Percentiles rank a stretch among this genome's conserved stretches.
phyloP scores from a whole-genome alignment of 1,140 invertebrate genomes.

The Papilio machaon region DNA sequence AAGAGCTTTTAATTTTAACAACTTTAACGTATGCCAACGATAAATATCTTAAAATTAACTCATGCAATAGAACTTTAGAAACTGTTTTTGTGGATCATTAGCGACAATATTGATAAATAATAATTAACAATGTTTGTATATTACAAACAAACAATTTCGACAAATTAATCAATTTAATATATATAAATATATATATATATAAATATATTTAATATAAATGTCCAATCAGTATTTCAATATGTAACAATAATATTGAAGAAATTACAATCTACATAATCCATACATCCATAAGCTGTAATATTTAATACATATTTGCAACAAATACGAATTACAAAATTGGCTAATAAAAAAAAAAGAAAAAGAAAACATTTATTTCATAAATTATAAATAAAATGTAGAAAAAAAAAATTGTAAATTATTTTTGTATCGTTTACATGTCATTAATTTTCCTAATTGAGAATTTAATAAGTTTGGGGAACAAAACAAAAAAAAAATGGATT shows the following conservation, averaged over 20 bases:
- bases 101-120: background rate
- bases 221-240: background rate
- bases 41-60: background rate
- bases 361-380: background rate
- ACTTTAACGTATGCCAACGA: background rate
- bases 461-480: background rate
- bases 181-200: background rate
- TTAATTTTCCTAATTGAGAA: background rate
- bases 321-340: background rate
- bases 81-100: background rate
- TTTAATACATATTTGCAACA: background rate
- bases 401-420: conserved; percentile 9
- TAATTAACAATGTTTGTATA: background rate
- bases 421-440: background rate
- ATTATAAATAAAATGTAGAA: conserved; percentile 8
- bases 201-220: background rate
- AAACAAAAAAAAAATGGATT: conserved; percentile 1
- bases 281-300: conserved; percentile 6
- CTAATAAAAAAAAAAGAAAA: background rate
- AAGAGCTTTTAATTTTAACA: background rate
- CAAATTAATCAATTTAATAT: background rate
- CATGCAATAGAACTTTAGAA: background rate
- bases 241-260: conserved; percentile 3
- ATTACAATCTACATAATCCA: background rate
- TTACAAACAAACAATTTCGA: background rate